Percentiles rank a stretch among this genome's conserved stretches.
These are phyloP conservation scores for Melanostigma gelatinosum DNA, from an alignment of 2,113 vertebrate genomes.

Conservation along the genomic window DNA sequence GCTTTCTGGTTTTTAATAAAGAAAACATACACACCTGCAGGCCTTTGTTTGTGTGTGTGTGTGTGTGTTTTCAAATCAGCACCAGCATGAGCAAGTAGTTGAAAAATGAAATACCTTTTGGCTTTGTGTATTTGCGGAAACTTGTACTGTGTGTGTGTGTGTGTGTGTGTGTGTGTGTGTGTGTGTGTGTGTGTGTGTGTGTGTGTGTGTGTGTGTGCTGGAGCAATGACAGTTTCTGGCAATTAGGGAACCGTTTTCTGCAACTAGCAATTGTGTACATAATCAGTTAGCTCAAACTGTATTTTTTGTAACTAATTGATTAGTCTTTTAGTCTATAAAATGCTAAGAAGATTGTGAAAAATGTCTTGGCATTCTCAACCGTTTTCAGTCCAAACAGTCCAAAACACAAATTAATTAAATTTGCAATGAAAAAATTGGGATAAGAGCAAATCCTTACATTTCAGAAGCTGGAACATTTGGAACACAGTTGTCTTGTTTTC, in stretches of 20 bases:
- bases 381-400: not conserved
- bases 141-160: not conserved
- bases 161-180: conserved; percentile 5
- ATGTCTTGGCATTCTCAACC: not conserved
- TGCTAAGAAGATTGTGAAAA: not conserved
- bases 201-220: conserved; percentile 1
- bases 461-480: not conserved
- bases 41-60: conserved; percentile 27
- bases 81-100: conserved; percentile 56
- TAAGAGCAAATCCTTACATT: not conserved
- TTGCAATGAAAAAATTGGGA: not conserved
- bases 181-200: no score
- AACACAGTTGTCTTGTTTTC: not conserved
- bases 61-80: conserved; percentile 43
- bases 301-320: not conserved
- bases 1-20: conserved; percentile 83
- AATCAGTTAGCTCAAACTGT: not conserved
- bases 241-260: not conserved
- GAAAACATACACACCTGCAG: conserved; percentile 69
- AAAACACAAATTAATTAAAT: not conserved
- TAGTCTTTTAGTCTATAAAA: not conserved
- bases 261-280: not conserved
- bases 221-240: not conserved
- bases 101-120: conserved; percentile 49
- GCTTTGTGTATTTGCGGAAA: not conserved